Evolutionary conservation across 1,140 invertebrate genomes (phyloP).

Genomic region (Dendroctonus ponderosae): DNA sequence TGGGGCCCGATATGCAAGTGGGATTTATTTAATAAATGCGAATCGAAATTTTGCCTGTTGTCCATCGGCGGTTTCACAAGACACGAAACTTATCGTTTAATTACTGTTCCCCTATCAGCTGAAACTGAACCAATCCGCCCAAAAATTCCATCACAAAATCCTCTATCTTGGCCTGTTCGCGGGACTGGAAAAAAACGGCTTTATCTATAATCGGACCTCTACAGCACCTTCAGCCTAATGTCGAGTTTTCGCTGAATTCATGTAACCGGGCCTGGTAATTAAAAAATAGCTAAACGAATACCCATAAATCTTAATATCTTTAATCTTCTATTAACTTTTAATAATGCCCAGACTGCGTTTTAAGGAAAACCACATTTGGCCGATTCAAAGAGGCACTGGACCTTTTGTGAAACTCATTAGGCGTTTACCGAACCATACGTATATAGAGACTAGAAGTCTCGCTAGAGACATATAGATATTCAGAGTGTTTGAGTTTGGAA

Average conservation of each 20-base stretch:
- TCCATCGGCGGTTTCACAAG: not conserved
- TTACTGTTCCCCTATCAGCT: not conserved
- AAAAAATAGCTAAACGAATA: conserved; percentile 18
- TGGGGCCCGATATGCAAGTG: too few species aligned
- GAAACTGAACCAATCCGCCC: not conserved
- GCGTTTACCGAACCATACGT: too few species aligned
- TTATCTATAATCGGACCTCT: too few species aligned
- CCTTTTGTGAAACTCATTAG: too few species aligned
- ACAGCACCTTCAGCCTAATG: too few species aligned
- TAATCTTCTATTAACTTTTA: conserved; percentile 22
- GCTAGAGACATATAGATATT: too few species aligned
- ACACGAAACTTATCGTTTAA: not conserved
- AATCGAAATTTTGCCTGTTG: not conserved
- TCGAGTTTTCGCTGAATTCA: not conserved
- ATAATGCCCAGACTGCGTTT: not conserved
- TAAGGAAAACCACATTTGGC: not conserved
- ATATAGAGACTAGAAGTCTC: too few species aligned
- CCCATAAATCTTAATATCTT: conserved; percentile 25
- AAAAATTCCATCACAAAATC: not conserved
- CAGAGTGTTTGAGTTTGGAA: too few species aligned
- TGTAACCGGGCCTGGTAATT: conserved; percentile 17
- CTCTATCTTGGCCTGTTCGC: not conserved
- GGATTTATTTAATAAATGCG: too few species aligned
- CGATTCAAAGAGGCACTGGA: too few species aligned
- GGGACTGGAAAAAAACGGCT: too few species aligned